Conservation (phyloP, 2,113 vertebrate genomes). For the Lanius ludovicianus region DNA sequence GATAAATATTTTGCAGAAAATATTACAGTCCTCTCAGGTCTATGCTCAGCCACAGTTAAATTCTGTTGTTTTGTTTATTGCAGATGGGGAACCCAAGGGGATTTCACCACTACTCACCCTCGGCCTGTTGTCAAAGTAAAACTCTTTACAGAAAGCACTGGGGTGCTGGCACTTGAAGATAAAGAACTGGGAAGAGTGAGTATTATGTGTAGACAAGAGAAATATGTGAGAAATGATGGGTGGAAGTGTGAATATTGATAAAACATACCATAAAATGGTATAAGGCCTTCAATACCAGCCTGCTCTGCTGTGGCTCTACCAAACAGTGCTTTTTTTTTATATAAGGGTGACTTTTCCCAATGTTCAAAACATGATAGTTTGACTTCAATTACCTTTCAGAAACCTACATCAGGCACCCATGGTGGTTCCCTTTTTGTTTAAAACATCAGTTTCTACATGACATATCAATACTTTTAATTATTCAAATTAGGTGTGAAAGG, state of each 20-base stretch:
- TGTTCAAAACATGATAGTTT: neutral
- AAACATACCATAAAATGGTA: neutral
- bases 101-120: slow-evolving; percentile 93
- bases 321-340: neutral
- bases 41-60: neutral
- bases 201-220: neutral
- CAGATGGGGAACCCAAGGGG: slow-evolving; percentile 98
- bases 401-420: neutral
- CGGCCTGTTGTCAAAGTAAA: slow-evolving; percentile 95
- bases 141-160: slow-evolving; percentile 95
- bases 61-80: slow-evolving; percentile 51
- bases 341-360: neutral
- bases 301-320: neutral
- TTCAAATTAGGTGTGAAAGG: neutral
- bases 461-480: neutral
- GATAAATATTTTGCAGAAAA: neutral
- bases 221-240: neutral
- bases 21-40: neutral
- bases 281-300: neutral
- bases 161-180: slow-evolving; percentile 94
- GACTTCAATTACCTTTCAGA: neutral
- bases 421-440: neutral
- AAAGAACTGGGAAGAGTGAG: slow-evolving; percentile 95
- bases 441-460: neutral
- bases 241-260: neutral